Percentiles rank a stretch among this genome's conserved stretches.
These are phyloP conservation scores for Agrenia bidenticulata DNA, from an alignment of 2,888 invertebrate genomes.

Conservation along the genomic window DNA sequence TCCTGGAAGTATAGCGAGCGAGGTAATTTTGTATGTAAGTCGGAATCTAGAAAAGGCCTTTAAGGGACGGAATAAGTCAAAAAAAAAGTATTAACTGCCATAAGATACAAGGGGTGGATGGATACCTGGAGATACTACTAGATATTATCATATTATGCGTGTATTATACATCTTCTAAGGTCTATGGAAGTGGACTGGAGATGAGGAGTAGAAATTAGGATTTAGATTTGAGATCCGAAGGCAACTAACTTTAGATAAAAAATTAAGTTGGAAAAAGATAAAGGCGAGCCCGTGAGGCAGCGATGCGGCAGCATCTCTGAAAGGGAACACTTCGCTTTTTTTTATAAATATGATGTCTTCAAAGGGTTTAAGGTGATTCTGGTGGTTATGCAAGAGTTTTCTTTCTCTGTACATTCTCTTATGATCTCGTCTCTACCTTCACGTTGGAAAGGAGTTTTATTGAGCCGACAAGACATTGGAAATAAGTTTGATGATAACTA, in stretches of 20 bases:
- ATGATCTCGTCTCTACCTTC: background rate
- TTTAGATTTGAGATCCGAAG: conserved; percentile 4
- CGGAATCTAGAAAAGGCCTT: no score
- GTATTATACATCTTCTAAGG: no score
- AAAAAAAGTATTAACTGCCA: no score
- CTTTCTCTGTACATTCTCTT: conserved; percentile 6
- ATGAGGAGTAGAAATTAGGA: conserved; percentile 4
- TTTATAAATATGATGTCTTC: background rate
- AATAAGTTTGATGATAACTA: conserved; percentile 23
- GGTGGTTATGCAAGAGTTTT: conserved; percentile 20
- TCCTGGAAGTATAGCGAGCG: no score
- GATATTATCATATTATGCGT: no score
- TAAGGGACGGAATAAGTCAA: no score
- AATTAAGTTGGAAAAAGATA: conserved; percentile 3
- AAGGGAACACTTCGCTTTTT: background rate
- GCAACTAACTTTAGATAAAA: no score
- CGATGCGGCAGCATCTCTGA: conserved; percentile 18
- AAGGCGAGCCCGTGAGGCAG: conserved; percentile 26
- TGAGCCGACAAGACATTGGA: conserved; percentile 20
- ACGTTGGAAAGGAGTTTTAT: conserved; percentile 23
- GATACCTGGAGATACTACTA: no score
- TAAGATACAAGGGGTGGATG: no score
- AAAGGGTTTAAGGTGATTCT: conserved; percentile 20
- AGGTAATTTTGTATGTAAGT: no score
- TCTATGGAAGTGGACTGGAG: no score